Percentiles rank a stretch among this genome's conserved stretches.
These are phyloP conservation scores for Ennomos quercinarius DNA, from an alignment of 2,888 invertebrate species.

Conservation along the genomic window DNA sequence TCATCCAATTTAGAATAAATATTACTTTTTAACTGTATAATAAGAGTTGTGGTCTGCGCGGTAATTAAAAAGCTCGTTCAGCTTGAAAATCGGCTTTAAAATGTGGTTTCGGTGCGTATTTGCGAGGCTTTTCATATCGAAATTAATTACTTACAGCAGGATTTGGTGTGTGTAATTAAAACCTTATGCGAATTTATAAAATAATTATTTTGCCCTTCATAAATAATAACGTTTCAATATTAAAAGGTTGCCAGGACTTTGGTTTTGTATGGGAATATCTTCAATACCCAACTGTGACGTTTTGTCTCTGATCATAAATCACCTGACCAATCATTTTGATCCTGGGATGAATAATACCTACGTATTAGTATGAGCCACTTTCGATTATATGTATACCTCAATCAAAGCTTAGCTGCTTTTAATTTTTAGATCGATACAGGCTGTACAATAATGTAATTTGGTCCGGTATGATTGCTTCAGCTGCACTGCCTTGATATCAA, in stretches of 20 bases:
- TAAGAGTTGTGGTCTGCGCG: slow-evolving; percentile 53
- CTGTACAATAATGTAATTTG: no score
- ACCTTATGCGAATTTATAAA: slow-evolving; percentile 16
- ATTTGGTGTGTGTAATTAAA: slow-evolving; percentile 35
- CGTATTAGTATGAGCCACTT: no score
- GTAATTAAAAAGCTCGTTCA: slow-evolving; percentile 66
- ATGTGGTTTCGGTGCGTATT: slow-evolving; percentile 45
- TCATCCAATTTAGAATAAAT: slow-evolving; percentile 62
- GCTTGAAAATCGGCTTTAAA: slow-evolving; percentile 38
- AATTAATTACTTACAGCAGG: slow-evolving; percentile 49
- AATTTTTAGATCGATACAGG: no score
- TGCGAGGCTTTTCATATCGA: slow-evolving; percentile 38
- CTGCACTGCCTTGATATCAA: no score
- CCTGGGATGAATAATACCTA: no score
- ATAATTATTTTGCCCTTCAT: slow-evolving; percentile 4
- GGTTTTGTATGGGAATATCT: background rate
- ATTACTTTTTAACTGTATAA: slow-evolving; percentile 60
- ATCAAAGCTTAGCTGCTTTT: no score
- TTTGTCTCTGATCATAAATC: no score
- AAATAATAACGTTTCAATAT: slow-evolving; percentile 17
- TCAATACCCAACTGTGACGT: no score
- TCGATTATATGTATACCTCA: no score
- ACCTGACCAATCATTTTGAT: no score
- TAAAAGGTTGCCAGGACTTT: background rate
- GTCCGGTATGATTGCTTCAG: no score